These are phyloP conservation scores for Ahaetulla prasina DNA, from an alignment of 2,113 vertebrate species.

Conservation along the genomic window DNA sequence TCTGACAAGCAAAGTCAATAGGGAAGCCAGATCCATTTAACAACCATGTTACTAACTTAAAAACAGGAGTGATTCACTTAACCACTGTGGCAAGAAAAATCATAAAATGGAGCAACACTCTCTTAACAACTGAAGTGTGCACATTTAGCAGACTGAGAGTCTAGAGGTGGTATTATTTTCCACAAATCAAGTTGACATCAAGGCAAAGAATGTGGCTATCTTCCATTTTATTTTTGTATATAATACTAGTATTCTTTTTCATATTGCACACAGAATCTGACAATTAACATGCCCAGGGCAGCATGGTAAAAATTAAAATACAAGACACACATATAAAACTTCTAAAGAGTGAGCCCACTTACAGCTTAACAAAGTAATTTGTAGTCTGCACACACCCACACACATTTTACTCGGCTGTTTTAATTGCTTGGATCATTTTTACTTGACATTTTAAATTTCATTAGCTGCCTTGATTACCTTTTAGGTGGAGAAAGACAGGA, in stretches of 20 bases:
- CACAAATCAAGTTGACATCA: too few species aligned
- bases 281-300: not conserved
- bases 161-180: too few species aligned
- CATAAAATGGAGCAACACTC: too few species aligned
- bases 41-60: too few species aligned
- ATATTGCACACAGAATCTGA: not conserved
- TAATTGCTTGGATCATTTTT: not conserved
- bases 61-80: too few species aligned
- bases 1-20: too few species aligned
- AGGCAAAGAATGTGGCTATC: too few species aligned
- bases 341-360: not conserved
- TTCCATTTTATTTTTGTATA: not conserved
- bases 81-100: too few species aligned
- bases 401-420: not conserved
- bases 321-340: not conserved
- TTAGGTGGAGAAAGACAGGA: not conserved
- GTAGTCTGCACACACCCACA: not conserved
- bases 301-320: not conserved
- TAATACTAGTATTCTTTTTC: not conserved
- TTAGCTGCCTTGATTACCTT: not conserved
- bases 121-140: too few species aligned
- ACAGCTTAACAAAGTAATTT: not conserved
- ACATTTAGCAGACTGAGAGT: too few species aligned
- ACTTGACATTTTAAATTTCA: not conserved
- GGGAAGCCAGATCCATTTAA: too few species aligned